Conservation (phyloP, 2,888 invertebrate species). For the Troides helena region DNA sequence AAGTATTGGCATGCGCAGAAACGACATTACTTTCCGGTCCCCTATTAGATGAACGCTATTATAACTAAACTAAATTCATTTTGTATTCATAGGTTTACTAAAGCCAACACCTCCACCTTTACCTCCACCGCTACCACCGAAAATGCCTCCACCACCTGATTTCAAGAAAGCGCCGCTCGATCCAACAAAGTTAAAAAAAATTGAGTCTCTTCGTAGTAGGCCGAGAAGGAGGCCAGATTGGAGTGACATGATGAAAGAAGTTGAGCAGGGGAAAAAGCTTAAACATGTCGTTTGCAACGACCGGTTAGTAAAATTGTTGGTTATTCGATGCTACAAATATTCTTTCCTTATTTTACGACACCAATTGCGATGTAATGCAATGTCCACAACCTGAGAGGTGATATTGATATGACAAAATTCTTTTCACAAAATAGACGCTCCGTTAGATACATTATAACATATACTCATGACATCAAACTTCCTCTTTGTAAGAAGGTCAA, state of each 20-base stretch:
- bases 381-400: no score
- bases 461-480: no score
- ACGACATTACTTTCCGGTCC: no score
- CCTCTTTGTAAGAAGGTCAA: no score
- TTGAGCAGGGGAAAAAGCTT: conserved; percentile 89
- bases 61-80: background rate
- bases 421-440: no score
- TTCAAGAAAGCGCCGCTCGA: conserved; percentile 82
- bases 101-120: conserved; percentile 81
- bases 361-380: no score
- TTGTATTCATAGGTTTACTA: conserved; percentile 54
- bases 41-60: background rate
- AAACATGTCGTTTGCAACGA: conserved; percentile 93
- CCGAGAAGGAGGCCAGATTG: conserved; percentile 92
- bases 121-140: conserved; percentile 87
- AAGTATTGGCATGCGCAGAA: no score
- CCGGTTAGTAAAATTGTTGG: conserved; percentile 64
- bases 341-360: background rate
- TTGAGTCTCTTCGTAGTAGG: conserved; percentile 87
- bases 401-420: no score
- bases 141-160: conserved; percentile 80
- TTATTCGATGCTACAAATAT: background rate
- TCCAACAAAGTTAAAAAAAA: conserved; percentile 81
- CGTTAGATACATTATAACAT: no score
- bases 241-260: conserved; percentile 94